A percentile compares a stretch with the other conserved stretches of the same genome.
Conservation (phyloP, 1,140 invertebrate species). For the Arctopsyche grandis region DNA sequence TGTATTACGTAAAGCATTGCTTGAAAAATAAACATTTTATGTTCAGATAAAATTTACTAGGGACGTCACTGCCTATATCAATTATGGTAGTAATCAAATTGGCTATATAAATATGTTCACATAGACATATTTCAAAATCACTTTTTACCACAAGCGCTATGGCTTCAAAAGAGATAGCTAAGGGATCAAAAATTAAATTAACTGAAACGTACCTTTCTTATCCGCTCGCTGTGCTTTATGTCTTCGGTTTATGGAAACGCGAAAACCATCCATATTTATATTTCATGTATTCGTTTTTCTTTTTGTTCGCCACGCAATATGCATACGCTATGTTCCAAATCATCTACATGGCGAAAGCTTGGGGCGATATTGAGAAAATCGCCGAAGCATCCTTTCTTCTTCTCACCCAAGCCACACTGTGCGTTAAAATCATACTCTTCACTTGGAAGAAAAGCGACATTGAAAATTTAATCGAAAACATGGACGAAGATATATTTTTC, state of each 20-base stretch:
- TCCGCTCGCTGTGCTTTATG: slow-evolving; percentile 41
- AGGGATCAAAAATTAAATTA: background rate
- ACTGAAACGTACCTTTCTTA: slow-evolving; percentile 41
- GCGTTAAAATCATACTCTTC: slow-evolving; percentile 48
- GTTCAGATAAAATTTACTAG: no score
- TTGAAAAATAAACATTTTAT: no score
- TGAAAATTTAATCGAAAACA: slow-evolving; percentile 27
- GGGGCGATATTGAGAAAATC: slow-evolving; percentile 52
- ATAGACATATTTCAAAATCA: no score
- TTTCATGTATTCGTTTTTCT: slow-evolving; percentile 36
- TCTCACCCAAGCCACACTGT: slow-evolving; percentile 49
- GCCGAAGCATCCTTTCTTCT: slow-evolving; percentile 53
- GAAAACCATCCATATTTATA: slow-evolving; percentile 33
- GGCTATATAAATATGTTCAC: no score
- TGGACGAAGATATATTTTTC: slow-evolving; percentile 41
- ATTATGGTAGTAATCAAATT: no score
- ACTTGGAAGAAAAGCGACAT: slow-evolving; percentile 30
- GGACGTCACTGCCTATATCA: no score
- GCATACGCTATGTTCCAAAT: slow-evolving; percentile 49
- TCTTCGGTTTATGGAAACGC: slow-evolving; percentile 50
- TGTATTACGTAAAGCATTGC: no score
- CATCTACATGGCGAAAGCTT: slow-evolving; percentile 47
- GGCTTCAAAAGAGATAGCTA: background rate
- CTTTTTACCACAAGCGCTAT: no score
- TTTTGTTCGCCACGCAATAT: slow-evolving; percentile 50